phyloP scores from a whole-genome alignment of 2,888 invertebrate genomes.

The Drosophila sordidapex region DNA sequence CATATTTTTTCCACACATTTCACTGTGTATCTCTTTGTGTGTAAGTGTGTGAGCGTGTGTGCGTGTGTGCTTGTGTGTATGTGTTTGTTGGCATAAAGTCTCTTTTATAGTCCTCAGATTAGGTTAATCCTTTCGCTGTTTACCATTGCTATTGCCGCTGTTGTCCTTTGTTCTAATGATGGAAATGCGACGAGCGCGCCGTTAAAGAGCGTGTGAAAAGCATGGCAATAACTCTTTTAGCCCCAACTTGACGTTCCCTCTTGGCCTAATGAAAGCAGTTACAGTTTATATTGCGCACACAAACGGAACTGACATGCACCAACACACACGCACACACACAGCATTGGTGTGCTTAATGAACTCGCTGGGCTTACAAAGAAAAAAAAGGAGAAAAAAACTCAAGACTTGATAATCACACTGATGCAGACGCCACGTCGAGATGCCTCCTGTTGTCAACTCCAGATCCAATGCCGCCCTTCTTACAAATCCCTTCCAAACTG shows the following conservation, averaged over 20 bases:
- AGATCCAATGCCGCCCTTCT: conserved; percentile 28
- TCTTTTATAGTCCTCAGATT: conserved; percentile 77
- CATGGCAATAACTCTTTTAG: conserved; percentile 71
- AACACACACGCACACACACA: conserved; percentile 6
- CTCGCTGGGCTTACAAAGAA: conserved; percentile 25
- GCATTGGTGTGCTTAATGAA: conserved; percentile 51
- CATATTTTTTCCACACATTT: conserved; percentile 60
- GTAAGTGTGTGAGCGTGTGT: conserved; percentile 5
- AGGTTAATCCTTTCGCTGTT: conserved; percentile 76
- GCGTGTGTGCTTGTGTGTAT: conserved; percentile 7
- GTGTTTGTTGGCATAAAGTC: conserved; percentile 57
- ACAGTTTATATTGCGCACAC: conserved; percentile 59
- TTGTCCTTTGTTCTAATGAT: conserved; percentile 76
- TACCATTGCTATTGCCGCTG: conserved; percentile 59
- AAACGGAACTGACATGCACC: conserved; percentile 13
- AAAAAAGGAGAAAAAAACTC: conserved; percentile 20
- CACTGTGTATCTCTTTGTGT: conserved; percentile 22
- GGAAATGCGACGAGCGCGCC: conserved; percentile 45
- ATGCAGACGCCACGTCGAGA: conserved; percentile 7
- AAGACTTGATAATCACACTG: conserved; percentile 57
- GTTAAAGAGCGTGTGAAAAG: conserved; percentile 74
- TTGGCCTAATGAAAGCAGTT: conserved; percentile 75
- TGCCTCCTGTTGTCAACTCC: conserved; percentile 40
- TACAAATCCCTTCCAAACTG: neutral
- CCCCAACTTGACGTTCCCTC: conserved; percentile 24